A percentile compares a stretch with the other conserved stretches of the same genome.
These are phyloP conservation scores for Ormyrus rosae DNA, from an alignment of 2,888 invertebrate genomes.

Conservation along the genomic window DNA sequence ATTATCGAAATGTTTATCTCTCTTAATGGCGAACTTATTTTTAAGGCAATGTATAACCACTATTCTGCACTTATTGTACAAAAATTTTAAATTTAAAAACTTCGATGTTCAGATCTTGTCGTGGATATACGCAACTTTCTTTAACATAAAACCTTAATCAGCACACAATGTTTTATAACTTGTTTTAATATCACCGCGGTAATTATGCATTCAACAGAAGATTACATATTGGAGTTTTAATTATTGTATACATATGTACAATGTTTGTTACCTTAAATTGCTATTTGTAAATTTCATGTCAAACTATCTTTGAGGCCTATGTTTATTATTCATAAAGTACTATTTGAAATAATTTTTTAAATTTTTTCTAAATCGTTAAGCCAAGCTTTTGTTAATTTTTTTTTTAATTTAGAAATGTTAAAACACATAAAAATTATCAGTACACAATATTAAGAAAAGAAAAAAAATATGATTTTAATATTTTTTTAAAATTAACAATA, in stretches of 20 bases:
- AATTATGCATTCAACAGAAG: conserved; percentile 56
- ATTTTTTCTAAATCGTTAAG: conserved; percentile 22
- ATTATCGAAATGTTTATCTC: conserved; percentile 10
- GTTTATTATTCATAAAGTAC: conserved; percentile 15
- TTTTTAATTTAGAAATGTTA: conserved; percentile 1
- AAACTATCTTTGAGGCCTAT: conserved; percentile 40
- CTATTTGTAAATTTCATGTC: conserved; percentile 47
- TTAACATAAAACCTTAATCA: conserved; percentile 43
- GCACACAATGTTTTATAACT: conserved; percentile 26
- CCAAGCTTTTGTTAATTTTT: conserved; percentile 9
- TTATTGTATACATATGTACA: conserved; percentile 52
- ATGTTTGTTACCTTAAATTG: conserved; percentile 23
- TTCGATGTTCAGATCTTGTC: conserved; percentile 46
- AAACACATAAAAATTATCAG: conserved; percentile 44
- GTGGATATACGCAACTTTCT: conserved; percentile 12
- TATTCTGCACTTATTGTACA: conserved; percentile 9
- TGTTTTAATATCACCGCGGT: conserved; percentile 64
- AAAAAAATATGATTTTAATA: conserved; percentile 30
- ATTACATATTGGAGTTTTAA: conserved; percentile 46
- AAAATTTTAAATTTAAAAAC: conserved; percentile 31
- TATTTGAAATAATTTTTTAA: conserved; percentile 17
- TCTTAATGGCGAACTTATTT: conserved; percentile 37
- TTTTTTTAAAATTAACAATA: conserved; percentile 24
- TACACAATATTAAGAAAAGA: conserved; percentile 44
- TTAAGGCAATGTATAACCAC: conserved; percentile 47